Evolutionary conservation across 1,140 invertebrate species (phyloP), one percentile per base, ranked within the genome.

Genomic region (Sycobia sp.): DNA sequence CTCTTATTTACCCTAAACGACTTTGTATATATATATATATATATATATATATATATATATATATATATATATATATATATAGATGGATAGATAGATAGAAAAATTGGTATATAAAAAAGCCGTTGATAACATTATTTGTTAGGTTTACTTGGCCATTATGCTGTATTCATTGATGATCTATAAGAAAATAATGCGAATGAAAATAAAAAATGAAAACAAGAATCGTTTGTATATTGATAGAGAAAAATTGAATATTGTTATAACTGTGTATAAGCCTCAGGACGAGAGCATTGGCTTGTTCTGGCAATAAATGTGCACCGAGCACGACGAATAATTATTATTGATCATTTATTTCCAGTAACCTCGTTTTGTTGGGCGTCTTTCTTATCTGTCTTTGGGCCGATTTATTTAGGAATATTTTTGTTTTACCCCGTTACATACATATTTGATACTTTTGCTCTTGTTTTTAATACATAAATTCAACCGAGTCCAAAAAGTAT

Each of bases 191-290:
- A 16, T 9, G 14, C n/a, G n/a, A n/a, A n/a, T n/a, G 29, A 29
- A 49, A 29, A 29, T 5, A 49, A 49, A 49, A 49, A 29, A 11
- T 29, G 25, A 49, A 29, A 25, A n/a, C n/a, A n/a, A n/a, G n/a
- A n/a, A n/a, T 29, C 46, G 46, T 36, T 51, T 36, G 25, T 51
- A 51, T n/a, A 51, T 51, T 51, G 32, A 51, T 51, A 51, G 49
- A n/a, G 7, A 51, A 51, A 51, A 51, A 36, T 51, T 36, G 32
- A 51, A 51, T 36, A 51, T 36, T 51, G 49, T 51, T 51, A 51
- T 36, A 51, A 22, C 4, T 22, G 29, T 36, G 29, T 51, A n/a
- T n/a, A 38, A 22, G 10, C 9, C 11, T 51, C 32, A 11, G n/a
- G 25, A 23, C 11, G 29, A 51, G n/a, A 5, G 10, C 27, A 11